A percentile compares a stretch with the other conserved stretches of the same genome.
These are phyloP conservation scores for Ptychochromis oligacanthus DNA, from an alignment of 2,113 vertebrate genomes.

Conservation along the genomic window DNA sequence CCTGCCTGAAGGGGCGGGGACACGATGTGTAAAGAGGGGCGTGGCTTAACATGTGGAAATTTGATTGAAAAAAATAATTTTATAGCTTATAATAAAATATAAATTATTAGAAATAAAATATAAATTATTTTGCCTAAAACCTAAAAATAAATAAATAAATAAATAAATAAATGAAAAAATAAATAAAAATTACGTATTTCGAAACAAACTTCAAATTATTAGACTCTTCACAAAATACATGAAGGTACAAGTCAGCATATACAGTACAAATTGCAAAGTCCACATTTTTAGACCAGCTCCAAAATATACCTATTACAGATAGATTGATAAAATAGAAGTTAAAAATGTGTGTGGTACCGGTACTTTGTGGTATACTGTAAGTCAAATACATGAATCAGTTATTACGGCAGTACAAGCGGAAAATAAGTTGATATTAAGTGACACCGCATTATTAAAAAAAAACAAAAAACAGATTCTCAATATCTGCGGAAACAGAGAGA, in stretches of 20 bases:
- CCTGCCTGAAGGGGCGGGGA: conserved; percentile 23
- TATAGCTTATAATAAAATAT: too few relatives aligned
- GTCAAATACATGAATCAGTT: background rate
- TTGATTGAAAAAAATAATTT: background rate
- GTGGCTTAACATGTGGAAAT: background rate
- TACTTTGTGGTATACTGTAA: too few relatives aligned
- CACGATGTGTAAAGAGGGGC: background rate
- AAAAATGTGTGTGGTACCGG: too few relatives aligned
- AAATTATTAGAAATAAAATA: background rate
- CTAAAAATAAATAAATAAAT: too few relatives aligned
- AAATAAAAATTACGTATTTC: too few relatives aligned
- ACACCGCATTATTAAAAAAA: background rate
- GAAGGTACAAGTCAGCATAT: too few relatives aligned
- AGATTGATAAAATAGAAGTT: too few relatives aligned
- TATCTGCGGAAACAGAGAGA: accelerated
- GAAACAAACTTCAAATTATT: background rate
- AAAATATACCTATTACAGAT: too few relatives aligned
- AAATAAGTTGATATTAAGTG: background rate
- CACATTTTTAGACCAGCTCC: background rate
- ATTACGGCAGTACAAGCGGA: accelerated
- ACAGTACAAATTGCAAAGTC: too few relatives aligned
- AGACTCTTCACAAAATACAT: too few relatives aligned
- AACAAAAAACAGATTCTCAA: background rate
- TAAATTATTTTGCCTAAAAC: background rate
- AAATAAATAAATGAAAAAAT: too few relatives aligned